Conservation (phyloP, 2,113 vertebrate genomes). For the Bubo bubo region DNA sequence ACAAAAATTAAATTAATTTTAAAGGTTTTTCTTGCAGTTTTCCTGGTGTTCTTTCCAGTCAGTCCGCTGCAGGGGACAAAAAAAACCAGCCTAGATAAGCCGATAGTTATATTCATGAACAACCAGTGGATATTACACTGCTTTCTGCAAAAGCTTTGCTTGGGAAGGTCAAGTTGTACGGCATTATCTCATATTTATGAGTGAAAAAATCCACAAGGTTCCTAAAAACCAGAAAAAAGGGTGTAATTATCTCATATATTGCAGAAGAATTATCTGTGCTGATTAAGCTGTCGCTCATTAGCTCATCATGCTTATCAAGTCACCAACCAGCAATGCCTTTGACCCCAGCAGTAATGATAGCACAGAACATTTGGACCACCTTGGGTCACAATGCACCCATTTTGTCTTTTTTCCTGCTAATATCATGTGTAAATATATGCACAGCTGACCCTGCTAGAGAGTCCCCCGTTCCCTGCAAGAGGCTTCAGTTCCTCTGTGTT, state of each 20-base stretch:
- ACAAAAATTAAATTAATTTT: not conserved
- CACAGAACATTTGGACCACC: not conserved
- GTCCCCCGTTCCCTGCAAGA: not conserved
- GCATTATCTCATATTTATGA: not conserved
- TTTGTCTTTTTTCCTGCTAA: not conserved
- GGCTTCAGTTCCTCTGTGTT: not conserved
- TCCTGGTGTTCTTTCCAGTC: not conserved
- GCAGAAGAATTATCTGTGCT: conserved; percentile 14
- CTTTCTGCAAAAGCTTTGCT: not conserved
- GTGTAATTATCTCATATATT: not conserved
- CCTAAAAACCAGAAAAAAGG: not conserved
- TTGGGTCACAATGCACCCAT: not conserved
- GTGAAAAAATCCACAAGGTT: not conserved
- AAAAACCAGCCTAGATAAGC: not conserved
- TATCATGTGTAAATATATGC: conserved; percentile 15
- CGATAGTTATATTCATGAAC: not conserved
- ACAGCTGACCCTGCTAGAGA: conserved; percentile 44
- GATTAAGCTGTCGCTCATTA: conserved; percentile 20
- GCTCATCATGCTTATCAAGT: conserved; percentile 31
- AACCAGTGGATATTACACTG: not conserved
- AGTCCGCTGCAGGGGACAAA: not conserved
- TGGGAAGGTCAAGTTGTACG: not conserved
- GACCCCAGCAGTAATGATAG: conserved; percentile 8
- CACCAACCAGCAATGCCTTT: not conserved
- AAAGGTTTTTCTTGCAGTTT: not conserved